Base-by-base conservation (phyloP, 2,888 invertebrate species). In the Stramonita haemastoma region DNA sequence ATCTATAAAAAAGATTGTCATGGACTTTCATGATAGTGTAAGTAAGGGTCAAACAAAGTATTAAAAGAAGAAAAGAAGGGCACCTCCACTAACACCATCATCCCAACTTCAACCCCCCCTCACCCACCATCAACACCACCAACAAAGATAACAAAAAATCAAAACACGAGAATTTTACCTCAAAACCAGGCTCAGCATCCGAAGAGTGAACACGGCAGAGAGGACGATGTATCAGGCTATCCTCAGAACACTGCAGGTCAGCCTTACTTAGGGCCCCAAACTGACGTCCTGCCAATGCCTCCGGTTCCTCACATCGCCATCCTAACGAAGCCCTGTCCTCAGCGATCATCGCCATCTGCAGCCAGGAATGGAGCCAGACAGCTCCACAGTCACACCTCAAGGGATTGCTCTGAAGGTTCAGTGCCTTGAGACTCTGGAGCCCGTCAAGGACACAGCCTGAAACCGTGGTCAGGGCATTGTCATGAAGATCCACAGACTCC, bases 341-440 rank as follows among this genome's bases (percentile, higher is more conserved):
- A 46, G 87, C 89, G 8, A 79, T 60, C 84, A 90, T 60, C 32
- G 90, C 90, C 87, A 89, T 86, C 73, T 89, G 88, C 29, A 91
- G 36, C 92, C 92, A 92, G 86, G 90, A 84, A 83, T 90, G 87
- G 26, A 92, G 87, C 92, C 92, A 92, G 19, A 86, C 88, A 8
- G 91, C 32, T 4, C 90, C 86, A 34, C 92, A 92, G 84, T 92
- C 92, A 46, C 92, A 92, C 32, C 46, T 57, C 57, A 92, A 70
- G 19, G 92, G 92, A 66, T 92, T 92, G 29, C 85, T 70, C 29
- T 87, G 81, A 1, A 92, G 90, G 13, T 86, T 88, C 22, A 92
- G 86, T 36, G 88, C 92, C 11, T 81, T 77, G 8, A 92, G 89
- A 36, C 89, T 87, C 17, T 83, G 85, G 66, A 91, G 90, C 6